phyloP scores from a whole-genome alignment of 1,140 invertebrate genomes.

The Alviniconcha marisindica region DNA sequence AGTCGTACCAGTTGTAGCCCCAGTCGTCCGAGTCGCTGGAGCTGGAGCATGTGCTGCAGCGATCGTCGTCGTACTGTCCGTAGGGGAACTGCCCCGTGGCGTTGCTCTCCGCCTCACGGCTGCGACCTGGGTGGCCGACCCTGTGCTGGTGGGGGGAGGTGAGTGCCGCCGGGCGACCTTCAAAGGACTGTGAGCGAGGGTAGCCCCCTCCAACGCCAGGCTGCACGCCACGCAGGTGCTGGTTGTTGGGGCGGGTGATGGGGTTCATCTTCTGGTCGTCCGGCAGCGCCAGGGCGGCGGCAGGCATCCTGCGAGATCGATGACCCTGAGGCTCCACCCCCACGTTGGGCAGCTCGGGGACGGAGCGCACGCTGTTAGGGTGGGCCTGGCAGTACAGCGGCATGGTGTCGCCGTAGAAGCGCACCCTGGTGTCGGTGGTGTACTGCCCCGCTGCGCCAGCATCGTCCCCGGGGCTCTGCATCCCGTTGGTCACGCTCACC shows the following conservation, averaged over 20 bases:
- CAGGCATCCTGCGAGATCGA: conserved; percentile 34
- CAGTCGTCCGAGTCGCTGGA: conserved; percentile 69
- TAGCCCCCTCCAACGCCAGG: conserved; percentile 52
- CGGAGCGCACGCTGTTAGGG: conserved; percentile 50
- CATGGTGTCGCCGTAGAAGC: conserved; percentile 28
- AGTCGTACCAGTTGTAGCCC: conserved; percentile 65
- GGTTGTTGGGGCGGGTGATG: conserved; percentile 59
- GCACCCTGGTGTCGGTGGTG: not conserved
- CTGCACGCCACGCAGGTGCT: conserved; percentile 37
- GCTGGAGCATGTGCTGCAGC: conserved; percentile 73
- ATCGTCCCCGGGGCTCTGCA: conserved; percentile 25
- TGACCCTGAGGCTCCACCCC: conserved; percentile 25
- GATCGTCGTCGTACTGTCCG: conserved; percentile 56
- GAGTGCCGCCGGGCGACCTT: conserved; percentile 55
- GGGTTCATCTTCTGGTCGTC: conserved; percentile 72
- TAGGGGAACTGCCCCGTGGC: conserved; percentile 39
- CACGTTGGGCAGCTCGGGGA: conserved; percentile 55
- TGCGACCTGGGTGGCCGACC: conserved; percentile 19
- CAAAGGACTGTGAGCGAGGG: conserved; percentile 70
- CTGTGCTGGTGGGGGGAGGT: not conserved
- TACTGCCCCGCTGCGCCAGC: not conserved
- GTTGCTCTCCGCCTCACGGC: conserved; percentile 4
- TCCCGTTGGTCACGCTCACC: conserved; percentile 44
- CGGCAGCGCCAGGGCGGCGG: conserved; percentile 56
- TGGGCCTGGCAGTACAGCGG: conserved; percentile 44